Evolutionary conservation across 2,113 vertebrate genomes (phyloP).

Genomic region (Verasper variegatus): DNA sequence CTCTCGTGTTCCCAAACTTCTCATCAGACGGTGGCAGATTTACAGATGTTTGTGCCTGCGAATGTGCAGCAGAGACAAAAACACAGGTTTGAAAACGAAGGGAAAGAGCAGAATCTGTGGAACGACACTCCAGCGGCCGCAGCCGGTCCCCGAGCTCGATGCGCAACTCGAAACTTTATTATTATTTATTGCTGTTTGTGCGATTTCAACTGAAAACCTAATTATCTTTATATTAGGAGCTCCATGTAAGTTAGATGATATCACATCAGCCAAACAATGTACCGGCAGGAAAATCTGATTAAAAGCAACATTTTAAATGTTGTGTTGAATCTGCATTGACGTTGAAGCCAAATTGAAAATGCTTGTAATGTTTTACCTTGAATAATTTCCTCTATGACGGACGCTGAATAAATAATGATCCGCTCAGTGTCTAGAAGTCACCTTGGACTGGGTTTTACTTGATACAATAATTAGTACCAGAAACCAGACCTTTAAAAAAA

Average conservation of each 20-base stretch:
- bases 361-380: neutral
- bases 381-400: neutral
- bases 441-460: neutral
- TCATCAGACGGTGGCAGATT: neutral
- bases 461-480: neutral
- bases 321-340: neutral
- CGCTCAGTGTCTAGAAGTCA: neutral
- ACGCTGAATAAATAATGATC: neutral
- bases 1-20: slow-evolving; percentile 6
- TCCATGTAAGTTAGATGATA: neutral
- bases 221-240: neutral
- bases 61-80: neutral
- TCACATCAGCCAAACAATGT: neutral
- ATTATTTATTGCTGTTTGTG: neutral
- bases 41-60: neutral
- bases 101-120: neutral
- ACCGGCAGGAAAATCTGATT: neutral
- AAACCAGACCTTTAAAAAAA: neutral
- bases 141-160: neutral
- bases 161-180: neutral
- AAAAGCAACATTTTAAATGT: neutral
- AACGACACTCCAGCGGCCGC: neutral
- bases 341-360: neutral
- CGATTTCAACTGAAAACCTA: neutral
- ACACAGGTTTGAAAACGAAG: neutral